Conservation (phyloP, 2,797 vertebrate species). For the Lithobates pipiens region DNA sequence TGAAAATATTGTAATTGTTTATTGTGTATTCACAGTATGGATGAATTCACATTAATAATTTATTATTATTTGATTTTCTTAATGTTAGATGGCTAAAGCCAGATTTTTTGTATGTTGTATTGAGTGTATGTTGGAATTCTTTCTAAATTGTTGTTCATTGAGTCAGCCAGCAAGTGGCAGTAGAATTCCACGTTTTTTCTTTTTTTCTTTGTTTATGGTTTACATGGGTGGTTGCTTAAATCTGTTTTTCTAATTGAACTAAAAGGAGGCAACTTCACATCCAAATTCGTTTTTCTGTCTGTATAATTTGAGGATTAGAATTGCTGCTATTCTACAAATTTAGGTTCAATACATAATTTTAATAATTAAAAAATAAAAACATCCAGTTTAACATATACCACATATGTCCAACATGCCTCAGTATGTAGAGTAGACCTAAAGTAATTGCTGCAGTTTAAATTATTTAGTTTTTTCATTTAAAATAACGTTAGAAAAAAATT, state of each 20-base stretch:
- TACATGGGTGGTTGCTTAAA: constrained; percentile 34
- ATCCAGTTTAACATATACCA: neutral
- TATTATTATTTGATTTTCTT: too few relatives aligned
- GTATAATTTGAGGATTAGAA: neutral
- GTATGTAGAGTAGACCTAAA: too few relatives aligned
- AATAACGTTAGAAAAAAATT: too few relatives aligned
- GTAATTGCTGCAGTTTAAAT: neutral
- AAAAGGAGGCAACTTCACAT: constrained; percentile 42
- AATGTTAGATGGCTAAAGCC: too few relatives aligned
- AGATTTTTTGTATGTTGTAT: too few relatives aligned
- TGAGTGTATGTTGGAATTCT: neutral
- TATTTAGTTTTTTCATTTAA: too few relatives aligned
- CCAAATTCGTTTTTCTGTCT: constrained; percentile 28
- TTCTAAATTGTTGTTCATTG: neutral
- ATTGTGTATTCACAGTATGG: too few relatives aligned
- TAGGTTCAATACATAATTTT: too few relatives aligned
- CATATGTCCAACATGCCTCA: neutral
- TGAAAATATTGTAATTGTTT: too few relatives aligned
- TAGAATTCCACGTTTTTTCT: constrained; percentile 13
- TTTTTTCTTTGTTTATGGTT: neutral
- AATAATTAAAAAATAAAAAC: too few relatives aligned
- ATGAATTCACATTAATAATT: too few relatives aligned
- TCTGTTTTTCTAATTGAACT: constrained; percentile 49
- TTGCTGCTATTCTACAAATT: constrained; percentile 16
- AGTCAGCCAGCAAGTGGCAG: constrained; percentile 47